Base-by-base conservation (phyloP, 2,113 vertebrate genomes). In the Nothoprocta perdicaria region DNA sequence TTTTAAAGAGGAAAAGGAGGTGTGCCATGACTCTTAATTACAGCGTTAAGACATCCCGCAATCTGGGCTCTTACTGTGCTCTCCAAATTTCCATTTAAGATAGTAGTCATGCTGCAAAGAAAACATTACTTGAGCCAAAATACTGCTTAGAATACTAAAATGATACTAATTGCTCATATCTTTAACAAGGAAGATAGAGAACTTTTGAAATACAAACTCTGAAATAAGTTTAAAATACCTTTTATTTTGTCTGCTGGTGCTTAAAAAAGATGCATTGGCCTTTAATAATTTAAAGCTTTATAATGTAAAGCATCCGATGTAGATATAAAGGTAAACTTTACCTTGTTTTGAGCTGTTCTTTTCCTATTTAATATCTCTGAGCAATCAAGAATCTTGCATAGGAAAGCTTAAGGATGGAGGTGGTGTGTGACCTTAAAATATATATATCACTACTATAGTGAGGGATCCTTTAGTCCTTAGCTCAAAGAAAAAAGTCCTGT, bases 271-370 rank as follows among this genome's bases (percentile, higher is more conserved):
- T 93, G 67, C 1, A 0, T 5, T 35, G 40, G 62, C 4, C 48
- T 84, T 90, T 29, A 76, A 48, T 84, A 85, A 81, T 60, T 45
- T 38, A 78, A 80, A 75, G 33, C 35, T 92, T 65, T 81, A 12
- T 60, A 72, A 35, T 1, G 1, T 81, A 65, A 57, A 1, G 0
- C 4, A 6, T 46, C 53, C 27, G 43, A 0, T 72, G 55, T 52
- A 43, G 48, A 24, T 5, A 2, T 11, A 62, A 53, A 86, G 55
- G 16, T 62, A 78, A 68, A 21, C 10, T 77, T 72, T 79, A 72
- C 45, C 48, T 78, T 14, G 0, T 6, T 84, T 90, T 89, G 67
- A 92, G 73, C 41, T 65, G 45, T 71, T 71, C 33, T 52, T 52
- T 67, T 72, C 23, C 12, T 12, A 76, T 88, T 35, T 79, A 79